Evolutionary conservation across 2,797 vertebrate genomes (phyloP).

Genomic region (Graptemys geographica): DNA sequence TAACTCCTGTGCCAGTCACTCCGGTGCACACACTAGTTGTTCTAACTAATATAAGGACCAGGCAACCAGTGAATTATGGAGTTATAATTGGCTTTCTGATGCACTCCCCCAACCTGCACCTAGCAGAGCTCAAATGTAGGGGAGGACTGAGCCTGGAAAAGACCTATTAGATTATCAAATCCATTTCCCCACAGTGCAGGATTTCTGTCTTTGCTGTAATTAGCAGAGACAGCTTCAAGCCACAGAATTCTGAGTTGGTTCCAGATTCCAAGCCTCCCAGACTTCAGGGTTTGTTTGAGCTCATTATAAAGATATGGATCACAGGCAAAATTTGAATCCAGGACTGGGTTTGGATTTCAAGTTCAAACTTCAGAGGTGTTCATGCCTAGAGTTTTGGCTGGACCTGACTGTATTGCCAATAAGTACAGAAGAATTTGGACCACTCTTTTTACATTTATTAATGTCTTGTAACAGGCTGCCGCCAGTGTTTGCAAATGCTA

Average conservation of each 20-base stretch:
- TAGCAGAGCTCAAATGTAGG: not conserved
- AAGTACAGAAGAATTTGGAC: not conserved
- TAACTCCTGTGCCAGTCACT: not conserved
- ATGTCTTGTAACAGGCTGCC: not conserved
- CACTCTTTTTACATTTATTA: not conserved
- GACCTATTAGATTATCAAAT: not conserved
- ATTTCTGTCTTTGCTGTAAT: not conserved
- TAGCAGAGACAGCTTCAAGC: not conserved
- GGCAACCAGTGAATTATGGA: not conserved
- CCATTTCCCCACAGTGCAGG: not conserved
- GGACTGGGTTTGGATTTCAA: not conserved
- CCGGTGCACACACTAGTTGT: not conserved
- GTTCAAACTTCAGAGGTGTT: not conserved
- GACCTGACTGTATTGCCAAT: not conserved
- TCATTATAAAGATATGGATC: no score
- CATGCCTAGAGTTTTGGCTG: not conserved
- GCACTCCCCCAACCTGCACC: not conserved
- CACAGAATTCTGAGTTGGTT: not conserved
- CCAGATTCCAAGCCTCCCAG: not conserved
- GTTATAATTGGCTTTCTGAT: not conserved
- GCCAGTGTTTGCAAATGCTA: not conserved
- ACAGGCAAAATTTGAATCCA: not conserved
- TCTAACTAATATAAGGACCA: not conserved
- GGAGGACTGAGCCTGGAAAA: not conserved
- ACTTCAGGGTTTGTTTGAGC: not conserved